Evolutionary conservation across 2,888 invertebrate species (phyloP).

Genomic region (Ectemnius cavifrons): DNA sequence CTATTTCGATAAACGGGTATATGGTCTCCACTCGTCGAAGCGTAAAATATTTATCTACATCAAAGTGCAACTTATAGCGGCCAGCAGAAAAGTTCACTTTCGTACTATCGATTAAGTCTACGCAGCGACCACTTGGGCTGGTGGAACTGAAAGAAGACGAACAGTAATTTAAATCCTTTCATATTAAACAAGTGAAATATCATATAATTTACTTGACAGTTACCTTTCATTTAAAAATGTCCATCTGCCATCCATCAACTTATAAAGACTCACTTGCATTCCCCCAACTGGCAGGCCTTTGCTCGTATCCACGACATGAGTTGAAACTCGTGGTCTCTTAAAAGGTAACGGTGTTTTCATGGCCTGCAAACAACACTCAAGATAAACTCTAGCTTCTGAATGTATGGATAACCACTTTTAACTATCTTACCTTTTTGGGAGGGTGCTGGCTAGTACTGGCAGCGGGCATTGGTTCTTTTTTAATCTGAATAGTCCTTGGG

Average conservation of each 20-base stretch:
- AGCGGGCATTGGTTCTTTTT: conserved; percentile 31
- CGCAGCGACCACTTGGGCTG: conserved; percentile 84
- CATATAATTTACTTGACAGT: background rate
- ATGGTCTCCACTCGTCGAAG: conserved; percentile 82
- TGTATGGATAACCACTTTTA: background rate
- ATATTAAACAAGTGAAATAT: background rate
- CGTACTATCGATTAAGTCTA: conserved; percentile 81
- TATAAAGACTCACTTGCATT: conserved; percentile 84
- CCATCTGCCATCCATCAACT: conserved; percentile 84
- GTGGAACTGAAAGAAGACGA: conserved; percentile 78
- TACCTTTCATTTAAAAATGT: conserved; percentile 82
- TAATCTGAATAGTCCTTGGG: conserved; percentile 27
- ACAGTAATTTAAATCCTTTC: background rate
- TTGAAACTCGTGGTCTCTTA: conserved; percentile 82
- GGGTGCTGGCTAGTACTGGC: conserved; percentile 60
- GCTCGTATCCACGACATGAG: conserved; percentile 87
- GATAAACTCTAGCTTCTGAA: background rate
- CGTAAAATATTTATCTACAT: conserved; percentile 86
- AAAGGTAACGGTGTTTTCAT: conserved; percentile 15
- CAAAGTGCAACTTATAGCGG: conserved; percentile 87
- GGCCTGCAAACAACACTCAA: conserved; percentile 21
- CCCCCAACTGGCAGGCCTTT: conserved; percentile 84
- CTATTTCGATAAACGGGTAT: conserved; percentile 89
- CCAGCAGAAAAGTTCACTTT: conserved; percentile 82
- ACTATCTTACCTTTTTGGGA: conserved; percentile 53